A percentile compares a stretch with the other conserved stretches of the same genome.
Evolutionary conservation across 2,797 vertebrate genomes (phyloP).

Genomic region (Balearica regulorum): DNA sequence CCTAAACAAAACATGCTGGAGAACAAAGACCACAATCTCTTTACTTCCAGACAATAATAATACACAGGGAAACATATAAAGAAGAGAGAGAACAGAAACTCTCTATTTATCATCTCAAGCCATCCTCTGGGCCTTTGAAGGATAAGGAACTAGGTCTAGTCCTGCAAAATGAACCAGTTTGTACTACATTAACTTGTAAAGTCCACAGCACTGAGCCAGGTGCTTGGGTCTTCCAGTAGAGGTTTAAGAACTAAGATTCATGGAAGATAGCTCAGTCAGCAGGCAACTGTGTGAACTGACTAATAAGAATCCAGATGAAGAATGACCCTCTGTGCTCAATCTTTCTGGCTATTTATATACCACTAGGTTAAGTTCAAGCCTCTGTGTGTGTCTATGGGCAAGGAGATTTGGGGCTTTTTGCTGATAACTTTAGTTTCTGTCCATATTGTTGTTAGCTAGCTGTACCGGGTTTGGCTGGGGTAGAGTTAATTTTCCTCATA

Average conservation of each 20-base stretch:
- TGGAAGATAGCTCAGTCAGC: background rate
- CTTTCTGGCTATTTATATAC: background rate
- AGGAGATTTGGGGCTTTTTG: background rate
- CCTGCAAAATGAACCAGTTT: background rate
- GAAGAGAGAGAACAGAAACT: background rate
- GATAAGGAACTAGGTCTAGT: background rate
- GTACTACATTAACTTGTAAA: background rate
- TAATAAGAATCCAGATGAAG: background rate
- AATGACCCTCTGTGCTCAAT: background rate
- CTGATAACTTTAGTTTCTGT: background rate
- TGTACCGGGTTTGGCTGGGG: background rate
- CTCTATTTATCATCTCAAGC: background rate
- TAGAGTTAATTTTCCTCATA: background rate
- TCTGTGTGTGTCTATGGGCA: background rate
- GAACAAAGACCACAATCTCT: background rate
- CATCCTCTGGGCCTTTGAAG: background rate
- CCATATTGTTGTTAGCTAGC: background rate
- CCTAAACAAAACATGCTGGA: background rate
- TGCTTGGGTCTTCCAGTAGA: background rate
- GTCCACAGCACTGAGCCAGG: background rate
- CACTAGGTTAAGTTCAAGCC: background rate
- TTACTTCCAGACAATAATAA: background rate
- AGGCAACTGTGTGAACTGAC: background rate
- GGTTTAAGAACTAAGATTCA: background rate
- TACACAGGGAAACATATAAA: background rate